These are phyloP conservation scores for Formicarius rufipectus DNA, from an alignment of 2,113 vertebrate genomes.

Conservation along the genomic window DNA sequence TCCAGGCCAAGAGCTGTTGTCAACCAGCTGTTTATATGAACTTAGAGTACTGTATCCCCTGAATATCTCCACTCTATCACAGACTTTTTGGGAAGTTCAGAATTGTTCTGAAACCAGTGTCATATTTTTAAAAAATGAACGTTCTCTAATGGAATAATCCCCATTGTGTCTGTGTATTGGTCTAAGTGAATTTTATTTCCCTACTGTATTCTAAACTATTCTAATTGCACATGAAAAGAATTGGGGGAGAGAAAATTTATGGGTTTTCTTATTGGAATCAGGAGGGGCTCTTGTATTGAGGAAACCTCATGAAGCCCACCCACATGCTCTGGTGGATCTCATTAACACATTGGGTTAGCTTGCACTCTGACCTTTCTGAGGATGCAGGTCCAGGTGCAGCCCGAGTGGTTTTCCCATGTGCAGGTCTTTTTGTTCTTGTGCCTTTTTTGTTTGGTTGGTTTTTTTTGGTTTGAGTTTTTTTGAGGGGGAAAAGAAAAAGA, in stretches of 20 bases:
- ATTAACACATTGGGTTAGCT: not conserved
- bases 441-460: too few relatives aligned
- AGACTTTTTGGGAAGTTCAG: not conserved
- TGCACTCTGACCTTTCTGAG: not conserved
- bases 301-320: not conserved
- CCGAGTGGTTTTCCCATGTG: not conserved
- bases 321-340: not conserved
- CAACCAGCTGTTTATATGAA: not conserved
- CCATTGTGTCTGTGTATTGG: not conserved
- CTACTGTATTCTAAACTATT: not conserved
- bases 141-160: not conserved
- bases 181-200: not conserved
- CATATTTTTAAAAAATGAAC: not conserved
- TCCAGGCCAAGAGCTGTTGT: not conserved
- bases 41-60: not conserved
- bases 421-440: not conserved
- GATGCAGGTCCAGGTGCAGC: not conserved
- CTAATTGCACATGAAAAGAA: not conserved
- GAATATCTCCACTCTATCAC: not conserved
- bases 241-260: not conserved
- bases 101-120: not conserved
- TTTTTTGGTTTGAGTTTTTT: too few relatives aligned
- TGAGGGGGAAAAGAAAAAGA: not conserved
- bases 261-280: too few relatives aligned
- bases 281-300: not conserved